A percentile compares a stretch with the other conserved stretches of the same genome.
Evolutionary conservation across 2,113 vertebrate genomes (phyloP).

Genomic region (Circaetus cinerascens): DNA sequence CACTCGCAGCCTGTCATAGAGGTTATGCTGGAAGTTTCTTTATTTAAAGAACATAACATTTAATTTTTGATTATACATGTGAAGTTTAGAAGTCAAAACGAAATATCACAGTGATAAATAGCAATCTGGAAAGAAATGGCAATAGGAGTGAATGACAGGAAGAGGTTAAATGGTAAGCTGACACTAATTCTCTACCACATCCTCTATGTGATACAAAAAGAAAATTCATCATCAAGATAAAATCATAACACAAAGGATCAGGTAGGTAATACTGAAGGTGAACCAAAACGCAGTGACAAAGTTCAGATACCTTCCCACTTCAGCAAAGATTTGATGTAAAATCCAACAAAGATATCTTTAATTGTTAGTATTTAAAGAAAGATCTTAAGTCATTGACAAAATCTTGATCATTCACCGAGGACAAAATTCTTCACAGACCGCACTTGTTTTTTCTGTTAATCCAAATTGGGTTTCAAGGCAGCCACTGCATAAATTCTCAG

Average conservation of each 20-base stretch:
- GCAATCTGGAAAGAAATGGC: conserved; percentile 6
- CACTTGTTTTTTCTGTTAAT: conserved; percentile 6
- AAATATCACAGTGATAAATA: conserved; percentile 49
- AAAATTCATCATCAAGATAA: conserved; percentile 46
- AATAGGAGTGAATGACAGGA: conserved; percentile 14
- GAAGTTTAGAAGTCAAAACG: conserved; percentile 31
- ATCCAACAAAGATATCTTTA: neutral
- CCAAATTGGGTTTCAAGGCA: conserved; percentile 16
- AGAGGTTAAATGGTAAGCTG: conserved; percentile 18
- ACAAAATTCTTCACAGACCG: neutral
- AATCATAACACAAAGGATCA: conserved; percentile 28
- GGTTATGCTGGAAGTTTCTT: neutral
- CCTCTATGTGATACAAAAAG: conserved; percentile 9
- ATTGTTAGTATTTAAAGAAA: conserved; percentile 6
- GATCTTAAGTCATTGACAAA: neutral
- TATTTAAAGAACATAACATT: conserved; percentile 14
- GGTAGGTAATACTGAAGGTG: conserved; percentile 1
- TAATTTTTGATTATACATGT: neutral
- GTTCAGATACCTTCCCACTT: neutral
- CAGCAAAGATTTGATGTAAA: neutral
- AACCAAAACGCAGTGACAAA: neutral
- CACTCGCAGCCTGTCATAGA: neutral
- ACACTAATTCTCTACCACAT: conserved; percentile 11
- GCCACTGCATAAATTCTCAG: neutral
- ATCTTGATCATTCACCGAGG: neutral